Base-by-base conservation (phyloP, 2,113 vertebrate species). In the Piaya cayana region DNA sequence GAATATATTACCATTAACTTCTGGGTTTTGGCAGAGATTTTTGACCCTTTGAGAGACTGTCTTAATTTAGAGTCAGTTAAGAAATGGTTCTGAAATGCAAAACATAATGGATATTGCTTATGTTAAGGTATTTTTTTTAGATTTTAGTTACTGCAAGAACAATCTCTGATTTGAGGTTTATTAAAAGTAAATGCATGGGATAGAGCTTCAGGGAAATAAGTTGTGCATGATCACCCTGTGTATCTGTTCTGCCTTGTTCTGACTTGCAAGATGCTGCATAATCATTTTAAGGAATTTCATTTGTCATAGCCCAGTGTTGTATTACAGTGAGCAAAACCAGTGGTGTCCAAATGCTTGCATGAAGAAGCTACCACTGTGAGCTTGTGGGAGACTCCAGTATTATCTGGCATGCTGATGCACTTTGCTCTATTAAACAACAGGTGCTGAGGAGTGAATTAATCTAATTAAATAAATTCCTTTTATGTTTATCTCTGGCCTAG, bases 401-500 rank as follows among this genome's bases (percentile, higher is more conserved):
- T 95, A 86, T 95, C 91, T 95, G 77, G 94, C 95, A 60, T 92
- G 92, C 94, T 96, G 93, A 95, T 92, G 75, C 76, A 59, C 71
- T 88, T 90, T 92, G 82, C 90, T 94, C 68, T 75, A 15, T 91
- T 95, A 92, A 93, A 91, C 83, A 95, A 63, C 82, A 93, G 62
- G 76, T 93, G 91, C 92, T 82, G 92, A 96, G 83, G 86, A 97
- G 77, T 91, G 77, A 89, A 90, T 93, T 80, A 86, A 50, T 92
- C 88, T 93, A 95, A 96, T 96, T 94, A 96, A 95, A 96, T 52
- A 90, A 78, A 96, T 96, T 96, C 92, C 93, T 97, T 94, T 96
- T 85, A 96, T 97, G 94, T 97, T 97, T 97, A 95, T 97, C 92
- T 96, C 85, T 88, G 86, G 78, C 56, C 72, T 93, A 82, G 79